Evolutionary conservation across 2,888 invertebrate species (phyloP).

Genomic region (Heliothis peltigera): DNA sequence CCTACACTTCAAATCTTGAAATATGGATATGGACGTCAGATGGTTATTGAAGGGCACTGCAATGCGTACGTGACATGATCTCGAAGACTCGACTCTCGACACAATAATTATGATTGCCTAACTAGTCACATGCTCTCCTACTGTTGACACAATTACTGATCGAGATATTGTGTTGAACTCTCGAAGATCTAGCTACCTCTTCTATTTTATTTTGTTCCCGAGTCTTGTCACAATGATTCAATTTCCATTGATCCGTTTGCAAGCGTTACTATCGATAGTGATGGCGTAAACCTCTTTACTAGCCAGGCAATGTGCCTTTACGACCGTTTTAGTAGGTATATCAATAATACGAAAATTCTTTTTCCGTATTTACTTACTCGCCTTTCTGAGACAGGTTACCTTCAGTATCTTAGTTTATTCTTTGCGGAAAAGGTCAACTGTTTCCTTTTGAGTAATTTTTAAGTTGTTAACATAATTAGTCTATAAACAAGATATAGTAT

Average conservation of each 20-base stretch:
- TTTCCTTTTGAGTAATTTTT: not conserved
- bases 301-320: constrained; percentile 10
- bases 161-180: constrained; percentile 36
- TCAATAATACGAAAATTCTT: constrained; percentile 6
- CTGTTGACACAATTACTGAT: constrained; percentile 69
- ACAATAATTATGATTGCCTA: constrained; percentile 63
- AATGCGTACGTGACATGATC: constrained; percentile 54
- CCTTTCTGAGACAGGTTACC: not conserved
- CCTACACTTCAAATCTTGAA: constrained; percentile 8
- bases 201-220: constrained; percentile 24
- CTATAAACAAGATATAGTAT: not conserved
- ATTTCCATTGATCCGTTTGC: constrained; percentile 11
- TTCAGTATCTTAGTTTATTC: not conserved
- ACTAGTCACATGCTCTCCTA: constrained; percentile 71
- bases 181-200: constrained; percentile 34
- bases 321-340: constrained; percentile 18
- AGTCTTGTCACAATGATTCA: constrained; percentile 10
- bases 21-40: constrained; percentile 17
- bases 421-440: not conserved
- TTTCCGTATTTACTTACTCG: not conserved
- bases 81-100: constrained; percentile 41
- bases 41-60: constrained; percentile 52
- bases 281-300: constrained; percentile 3
- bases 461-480: not conserved
- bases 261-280: constrained; percentile 7